phyloP scores from a whole-genome alignment of 2,797 vertebrate species.

The Neomorphus geoffroyi region DNA sequence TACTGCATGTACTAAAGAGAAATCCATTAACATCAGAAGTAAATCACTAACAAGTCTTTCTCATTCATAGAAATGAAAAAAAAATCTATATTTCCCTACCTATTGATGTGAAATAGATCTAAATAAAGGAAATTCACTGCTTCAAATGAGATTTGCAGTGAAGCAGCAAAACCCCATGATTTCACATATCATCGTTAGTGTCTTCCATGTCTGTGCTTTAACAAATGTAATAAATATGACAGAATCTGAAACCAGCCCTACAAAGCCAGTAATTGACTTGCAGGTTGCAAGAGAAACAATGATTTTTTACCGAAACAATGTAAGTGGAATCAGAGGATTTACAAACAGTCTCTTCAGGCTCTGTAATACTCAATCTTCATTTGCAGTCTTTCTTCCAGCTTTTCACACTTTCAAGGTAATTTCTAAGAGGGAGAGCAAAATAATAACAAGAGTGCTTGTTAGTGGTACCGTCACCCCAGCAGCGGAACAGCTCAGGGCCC shows the following conservation, averaged over 20 bases:
- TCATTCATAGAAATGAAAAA: conserved; percentile 21
- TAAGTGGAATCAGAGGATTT: not conserved
- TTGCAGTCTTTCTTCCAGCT: not conserved
- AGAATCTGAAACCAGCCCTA: conserved; percentile 13
- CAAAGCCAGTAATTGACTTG: not conserved
- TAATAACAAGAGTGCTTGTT: not conserved
- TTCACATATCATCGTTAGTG: conserved; percentile 17
- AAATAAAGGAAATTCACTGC: conserved; percentile 58
- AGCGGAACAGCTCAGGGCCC: not conserved
- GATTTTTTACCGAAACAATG: not conserved
- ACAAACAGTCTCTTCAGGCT: not conserved
- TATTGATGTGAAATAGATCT: conserved; percentile 13
- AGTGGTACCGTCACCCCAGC: not conserved
- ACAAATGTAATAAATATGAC: conserved; percentile 48
- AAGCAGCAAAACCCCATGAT: conserved; percentile 35
- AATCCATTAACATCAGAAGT: conserved; percentile 62
- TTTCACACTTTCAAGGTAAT: not conserved
- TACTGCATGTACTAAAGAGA: conserved; percentile 48
- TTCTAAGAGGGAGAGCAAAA: not conserved
- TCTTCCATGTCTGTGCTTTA: not conserved
- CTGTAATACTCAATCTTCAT: not conserved
- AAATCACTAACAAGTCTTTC: conserved; percentile 58
- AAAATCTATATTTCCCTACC: conserved; percentile 35
- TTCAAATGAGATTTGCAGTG: conserved; percentile 45
- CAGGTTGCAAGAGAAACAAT: not conserved